These are phyloP conservation scores for Panulirus ornatus DNA, from an alignment of 1,140 invertebrate genomes.

Conservation along the genomic window DNA sequence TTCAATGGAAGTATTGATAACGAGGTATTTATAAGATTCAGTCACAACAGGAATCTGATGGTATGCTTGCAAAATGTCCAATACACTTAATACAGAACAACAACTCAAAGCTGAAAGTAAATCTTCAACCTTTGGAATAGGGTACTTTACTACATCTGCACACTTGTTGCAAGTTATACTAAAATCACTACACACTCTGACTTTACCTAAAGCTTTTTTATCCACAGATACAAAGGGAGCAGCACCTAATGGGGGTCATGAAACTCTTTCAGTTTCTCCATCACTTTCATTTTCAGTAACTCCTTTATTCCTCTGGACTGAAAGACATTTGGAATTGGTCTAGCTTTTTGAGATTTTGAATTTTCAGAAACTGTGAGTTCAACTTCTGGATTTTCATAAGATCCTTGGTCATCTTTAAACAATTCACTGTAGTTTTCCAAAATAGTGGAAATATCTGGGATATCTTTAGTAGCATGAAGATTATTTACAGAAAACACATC, in stretches of 20 bases:
- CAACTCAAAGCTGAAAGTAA: slow-evolving; percentile 5
- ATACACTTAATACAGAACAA: slow-evolving; percentile 20
- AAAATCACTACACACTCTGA: slow-evolving; percentile 20
- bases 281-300: not conserved
- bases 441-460: not conserved
- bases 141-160: slow-evolving; percentile 35
- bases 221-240: not conserved
- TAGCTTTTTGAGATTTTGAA: too few species aligned
- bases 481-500: not conserved
- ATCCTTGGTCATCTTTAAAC: not conserved
- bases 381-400: not conserved
- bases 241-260: not conserved
- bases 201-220: too few species aligned
- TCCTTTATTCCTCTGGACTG: not conserved
- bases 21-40: not conserved
- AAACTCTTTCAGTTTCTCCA: not conserved
- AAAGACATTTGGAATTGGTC: too few species aligned
- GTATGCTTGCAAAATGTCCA: not conserved
- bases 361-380: not conserved
- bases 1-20: not conserved
- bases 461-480: not conserved
- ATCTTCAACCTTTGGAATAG: slow-evolving; percentile 17
- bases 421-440: too few species aligned
- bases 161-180: not conserved
- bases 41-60: not conserved